Evolutionary conservation across 2,113 vertebrate genomes (phyloP).

Genomic region (Amphilophus citrinellus): DNA sequence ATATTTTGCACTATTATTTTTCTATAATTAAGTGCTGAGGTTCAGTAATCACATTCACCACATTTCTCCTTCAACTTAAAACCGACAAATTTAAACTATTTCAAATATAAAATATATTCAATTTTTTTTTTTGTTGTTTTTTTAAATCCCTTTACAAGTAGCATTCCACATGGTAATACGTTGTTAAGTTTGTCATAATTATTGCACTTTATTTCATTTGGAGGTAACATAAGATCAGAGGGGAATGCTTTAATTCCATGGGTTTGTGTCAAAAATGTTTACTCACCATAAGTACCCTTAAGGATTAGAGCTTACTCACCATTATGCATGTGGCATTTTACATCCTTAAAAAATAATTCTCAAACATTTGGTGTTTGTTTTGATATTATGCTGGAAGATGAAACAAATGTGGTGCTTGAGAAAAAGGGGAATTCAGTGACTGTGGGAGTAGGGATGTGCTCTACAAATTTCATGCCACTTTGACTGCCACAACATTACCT

Average conservation of each 20-base stretch:
- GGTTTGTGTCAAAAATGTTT: not conserved
- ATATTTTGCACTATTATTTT: not conserved
- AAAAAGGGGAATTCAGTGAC: not conserved
- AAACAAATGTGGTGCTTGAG: not conserved
- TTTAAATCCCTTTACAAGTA: not conserved
- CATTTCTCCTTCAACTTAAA: not conserved
- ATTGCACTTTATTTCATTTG: not conserved
- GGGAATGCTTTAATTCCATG: not conserved
- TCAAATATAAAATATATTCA: no score
- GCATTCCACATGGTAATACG: not conserved
- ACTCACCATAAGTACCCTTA: not conserved
- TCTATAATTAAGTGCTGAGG: not conserved
- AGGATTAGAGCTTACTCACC: not conserved
- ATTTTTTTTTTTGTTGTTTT: not conserved
- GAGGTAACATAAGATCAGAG: not conserved
- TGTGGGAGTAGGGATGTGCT: not conserved
- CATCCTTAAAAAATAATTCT: not conserved
- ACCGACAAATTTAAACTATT: not conserved
- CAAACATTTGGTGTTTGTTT: not conserved
- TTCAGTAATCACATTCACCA: not conserved
- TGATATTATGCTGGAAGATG: not conserved
- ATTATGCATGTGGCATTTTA: not conserved
- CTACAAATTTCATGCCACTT: not conserved
- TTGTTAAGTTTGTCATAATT: not conserved
- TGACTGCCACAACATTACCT: not conserved